Base-by-base conservation (phyloP, 2,797 vertebrate genomes). In the Gallirallus australis region DNA sequence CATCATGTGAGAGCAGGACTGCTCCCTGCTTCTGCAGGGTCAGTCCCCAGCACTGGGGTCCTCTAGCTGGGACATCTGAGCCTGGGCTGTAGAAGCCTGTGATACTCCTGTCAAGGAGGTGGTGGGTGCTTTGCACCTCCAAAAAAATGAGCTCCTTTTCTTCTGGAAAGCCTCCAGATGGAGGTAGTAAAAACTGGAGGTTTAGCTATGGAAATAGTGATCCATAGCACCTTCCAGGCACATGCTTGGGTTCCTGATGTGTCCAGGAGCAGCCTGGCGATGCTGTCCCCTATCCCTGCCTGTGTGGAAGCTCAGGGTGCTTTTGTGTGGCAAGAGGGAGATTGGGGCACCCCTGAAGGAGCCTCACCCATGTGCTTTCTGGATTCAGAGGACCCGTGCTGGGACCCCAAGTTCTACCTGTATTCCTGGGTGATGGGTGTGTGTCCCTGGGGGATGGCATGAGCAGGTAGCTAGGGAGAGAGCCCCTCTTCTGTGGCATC, bases 91-190 rank as follows among this genome's bases (percentile, higher is more conserved):
- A 56, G 39, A 35, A 86, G 19, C 30, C 72, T 39, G 2, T 1
- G 1, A 2, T 3, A 12, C 1, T 47, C 76, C 42, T 9, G 3
- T 28, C 33, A 31, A 3, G 3, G 11, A 5, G 4, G 11, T 7
- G n/a, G 15, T 5, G 8, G 6, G 11, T n/a, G 7, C 27, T 87
- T 47, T 89, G 23, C 47, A 24, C n/a, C 30, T 60, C 45, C 27
- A 13, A 47, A 82, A 56, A 56, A 2, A 0, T 30, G 30, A 83
- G 5, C 5, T 40, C 35, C 50, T 82, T 59, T 59, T 68, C 35
- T 57, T 39, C 45, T 57, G 45, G 25, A 28, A 3, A 40, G 18
- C 18, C 31, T 56, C 30, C 40, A 13, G 21, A 21, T 9, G 20
- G 40, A 77, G 6, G 23, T 9, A 33, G 42, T 3, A 6, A 89